Base-by-base conservation (phyloP, 2,113 vertebrate genomes). In the Gavialis gangeticus region DNA sequence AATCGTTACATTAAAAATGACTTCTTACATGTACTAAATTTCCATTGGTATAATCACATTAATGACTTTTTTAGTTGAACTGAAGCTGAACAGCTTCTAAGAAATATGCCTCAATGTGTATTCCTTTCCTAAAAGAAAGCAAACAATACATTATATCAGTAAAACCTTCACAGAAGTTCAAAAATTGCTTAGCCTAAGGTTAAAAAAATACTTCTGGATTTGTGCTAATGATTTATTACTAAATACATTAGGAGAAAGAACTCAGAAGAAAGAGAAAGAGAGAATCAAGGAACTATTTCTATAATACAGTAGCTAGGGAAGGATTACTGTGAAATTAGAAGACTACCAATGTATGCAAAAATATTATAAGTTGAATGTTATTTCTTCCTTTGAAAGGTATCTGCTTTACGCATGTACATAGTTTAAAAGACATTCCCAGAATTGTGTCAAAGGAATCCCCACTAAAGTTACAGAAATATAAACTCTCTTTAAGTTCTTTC, bases 391-490 rank as follows among this genome's bases (percentile, higher is more conserved):
- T 92, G 95, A 94, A 97, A 96, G 75, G 94, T 96, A 95, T 95
- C 92, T 96, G 91, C 91, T 96, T 84, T 80, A 37, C 88, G 79
- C 83, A 90, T 76, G 92, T 30, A 75, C 92, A 92, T 56, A 79
- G 82, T 96, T 96, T 96, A 91, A 97, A 97, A 94, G 95, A 92
- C 93, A 97, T 96, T 97, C 95, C 89, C 79, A 21, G 93, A 85
- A 94, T 95, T 94, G 92, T 96, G 95, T 95, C 94, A 96, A 97
- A 97, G 90, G 94, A 95, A 96, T 97, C 94, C 88, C 95, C 93
- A 79, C 95, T 96, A 92, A 87, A 96, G 92, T 97, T 97, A 96
- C 94, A 96, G 94, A 96, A 97, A 97, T 88, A 85, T 66, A 95
- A 96, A 97, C 75, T 90, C 55, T 92, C 88, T 87, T 81, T 66